Base-by-base conservation (phyloP, 2,888 invertebrate species). In the Ophion obscuratus region DNA sequence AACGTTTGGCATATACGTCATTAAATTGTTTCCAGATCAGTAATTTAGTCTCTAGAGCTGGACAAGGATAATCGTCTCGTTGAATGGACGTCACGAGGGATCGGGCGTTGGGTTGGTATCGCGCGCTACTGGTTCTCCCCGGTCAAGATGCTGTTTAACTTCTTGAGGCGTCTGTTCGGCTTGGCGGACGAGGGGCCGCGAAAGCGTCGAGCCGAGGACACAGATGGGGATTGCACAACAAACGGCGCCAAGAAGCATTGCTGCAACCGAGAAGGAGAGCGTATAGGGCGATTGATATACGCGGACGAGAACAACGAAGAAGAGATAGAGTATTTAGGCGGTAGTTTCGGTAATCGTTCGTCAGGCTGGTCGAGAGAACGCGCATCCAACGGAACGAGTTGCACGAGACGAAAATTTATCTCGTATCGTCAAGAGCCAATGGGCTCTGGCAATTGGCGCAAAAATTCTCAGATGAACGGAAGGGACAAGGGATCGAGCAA, bases 131-230 rank as follows among this genome's bases (percentile, higher is more conserved):
- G 82, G 81, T 71, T 76, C 66, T 53, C 61, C 59, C 24, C 85
- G 83, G 59, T 89, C 82, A 87, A 83, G 76, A 86, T 87, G 87
- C 57, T 92, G 71, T 93, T 92, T 86, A 89, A 90, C 44, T 91
- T 90, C 59, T 62, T 93, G n/a, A 92, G 89, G 76, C 91, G 87
- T 74, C 44, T 93, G 0, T 91, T 93, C 20, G 88, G 90, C 1
- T 89, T 90, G 89, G 90, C 84, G 14, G 93, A 93, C 61, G 90
- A 91, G 71, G 70, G 85, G 4, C 81, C 91, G 4, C 88, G 91
- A 24, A 93, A 93, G 77, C 92, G 93, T 17, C 87, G 86, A 17
- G 90, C 90, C 9, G 81, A 87, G 2, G 88, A 89, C 7, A 83
- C 87, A 0, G 79, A 82, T 1, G 82, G 79, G 73, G 83, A 83